phyloP scores from a whole-genome alignment of 1,140 invertebrate genomes.

The Drosophila teissieri region DNA sequence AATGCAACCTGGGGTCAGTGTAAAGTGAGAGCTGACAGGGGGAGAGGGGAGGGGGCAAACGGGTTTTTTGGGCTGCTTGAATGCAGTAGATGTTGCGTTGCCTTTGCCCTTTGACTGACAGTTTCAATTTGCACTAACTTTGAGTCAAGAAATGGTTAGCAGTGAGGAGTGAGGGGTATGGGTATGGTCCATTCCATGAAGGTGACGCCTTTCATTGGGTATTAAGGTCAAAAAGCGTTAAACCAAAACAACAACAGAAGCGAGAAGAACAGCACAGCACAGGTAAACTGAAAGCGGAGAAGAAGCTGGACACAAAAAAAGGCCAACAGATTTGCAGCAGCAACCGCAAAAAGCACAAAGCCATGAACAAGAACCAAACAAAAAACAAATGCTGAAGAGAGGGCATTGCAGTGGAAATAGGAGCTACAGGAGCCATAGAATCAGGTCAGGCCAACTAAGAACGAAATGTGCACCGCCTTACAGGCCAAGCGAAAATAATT shows the following conservation, averaged over 20 bases:
- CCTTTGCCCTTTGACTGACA: constrained; percentile 63
- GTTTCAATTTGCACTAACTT: constrained; percentile 81
- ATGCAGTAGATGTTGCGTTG: neutral
- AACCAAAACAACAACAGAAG: constrained; percentile 65
- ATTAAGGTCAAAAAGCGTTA: constrained; percentile 82
- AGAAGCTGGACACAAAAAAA: constrained; percentile 41
- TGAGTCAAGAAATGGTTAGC: constrained; percentile 31
- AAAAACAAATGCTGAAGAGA: neutral
- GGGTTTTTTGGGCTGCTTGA: neutral
- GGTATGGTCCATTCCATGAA: constrained; percentile 25
- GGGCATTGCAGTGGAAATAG: neutral
- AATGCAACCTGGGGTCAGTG: constrained; percentile 38
- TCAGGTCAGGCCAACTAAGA: constrained; percentile 61
- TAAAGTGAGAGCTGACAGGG: constrained; percentile 44
- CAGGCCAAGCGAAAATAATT: constrained; percentile 71
- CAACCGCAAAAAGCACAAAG: constrained; percentile 69
- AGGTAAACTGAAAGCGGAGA: constrained; percentile 56
- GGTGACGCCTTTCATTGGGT: constrained; percentile 72
- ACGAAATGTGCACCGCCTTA: constrained; percentile 61
- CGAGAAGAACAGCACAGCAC: constrained; percentile 34
- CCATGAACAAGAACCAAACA: constrained; percentile 41
- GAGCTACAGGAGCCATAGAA: constrained; percentile 51
- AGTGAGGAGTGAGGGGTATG: neutral
- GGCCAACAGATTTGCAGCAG: constrained; percentile 68
- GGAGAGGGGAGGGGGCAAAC: constrained; percentile 25